These are phyloP conservation scores for Aporrectodea caliginosa DNA, from an alignment of 1,140 invertebrate genomes.

Conservation along the genomic window DNA sequence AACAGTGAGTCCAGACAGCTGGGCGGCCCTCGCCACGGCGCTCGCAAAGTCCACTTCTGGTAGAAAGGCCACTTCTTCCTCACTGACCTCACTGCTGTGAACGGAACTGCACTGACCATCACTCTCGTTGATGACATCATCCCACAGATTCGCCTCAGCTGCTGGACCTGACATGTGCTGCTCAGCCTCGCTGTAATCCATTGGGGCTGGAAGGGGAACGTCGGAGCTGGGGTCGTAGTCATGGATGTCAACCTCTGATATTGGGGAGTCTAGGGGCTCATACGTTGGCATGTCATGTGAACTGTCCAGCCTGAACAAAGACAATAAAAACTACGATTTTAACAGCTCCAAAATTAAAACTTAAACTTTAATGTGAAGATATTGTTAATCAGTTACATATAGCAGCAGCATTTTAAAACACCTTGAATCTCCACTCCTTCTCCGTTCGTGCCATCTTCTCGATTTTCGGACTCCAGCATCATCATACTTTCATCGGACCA, in stretches of 20 bases:
- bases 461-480: too few species aligned
- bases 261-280: not conserved
- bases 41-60: conserved; percentile 57
- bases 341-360: too few species aligned
- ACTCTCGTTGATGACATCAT: not conserved
- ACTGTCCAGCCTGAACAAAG: too few species aligned
- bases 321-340: too few species aligned
- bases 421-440: too few species aligned
- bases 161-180: not conserved
- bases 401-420: too few species aligned
- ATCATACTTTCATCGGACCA: too few species aligned
- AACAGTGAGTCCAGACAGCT: conserved; percentile 54
- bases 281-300: not conserved
- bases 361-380: too few species aligned
- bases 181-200: not conserved
- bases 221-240: not conserved
- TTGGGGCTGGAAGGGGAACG: not conserved
- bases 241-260: not conserved
- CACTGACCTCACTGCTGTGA: conserved; percentile 17
- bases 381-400: too few species aligned
- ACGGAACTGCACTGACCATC: not conserved
- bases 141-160: not conserved
- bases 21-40: conserved; percentile 55
- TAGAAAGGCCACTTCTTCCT: conserved; percentile 54
- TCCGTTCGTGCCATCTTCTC: too few species aligned